A percentile compares a stretch with the other conserved stretches of the same genome.
phyloP scores from a whole-genome alignment of 1,140 invertebrate genomes.

The Goniozus legneri region DNA sequence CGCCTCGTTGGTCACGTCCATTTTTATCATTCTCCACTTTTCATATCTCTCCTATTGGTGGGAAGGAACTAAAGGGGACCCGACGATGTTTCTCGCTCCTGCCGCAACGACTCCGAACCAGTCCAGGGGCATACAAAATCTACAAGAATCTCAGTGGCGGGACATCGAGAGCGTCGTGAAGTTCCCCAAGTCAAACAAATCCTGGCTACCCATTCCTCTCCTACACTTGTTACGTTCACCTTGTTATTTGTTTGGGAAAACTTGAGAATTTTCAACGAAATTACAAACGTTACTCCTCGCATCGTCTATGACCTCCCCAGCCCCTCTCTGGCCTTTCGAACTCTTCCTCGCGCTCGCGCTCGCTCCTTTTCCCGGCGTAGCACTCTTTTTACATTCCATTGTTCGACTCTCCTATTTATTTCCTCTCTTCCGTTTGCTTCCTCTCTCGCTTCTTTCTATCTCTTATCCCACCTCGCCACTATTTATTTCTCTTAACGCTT shows the following conservation, averaged over 20 bases:
- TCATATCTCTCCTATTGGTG: too few relatives aligned
- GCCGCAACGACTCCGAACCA: too few relatives aligned
- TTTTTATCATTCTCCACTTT: constrained; percentile 24
- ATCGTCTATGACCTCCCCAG: too few relatives aligned
- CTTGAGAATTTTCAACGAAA: constrained; percentile 11
- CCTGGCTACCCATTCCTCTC: constrained; percentile 2
- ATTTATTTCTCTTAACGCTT: too few relatives aligned
- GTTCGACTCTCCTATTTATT: too few relatives aligned
- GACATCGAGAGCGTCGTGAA: background rate
- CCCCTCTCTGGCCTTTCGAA: too few relatives aligned
- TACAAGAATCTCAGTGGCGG: background rate
- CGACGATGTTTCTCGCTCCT: too few relatives aligned
- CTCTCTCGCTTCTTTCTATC: too few relatives aligned
- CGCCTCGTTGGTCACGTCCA: constrained; percentile 22
- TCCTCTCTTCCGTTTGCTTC: background rate
- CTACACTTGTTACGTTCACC: constrained; percentile 19
- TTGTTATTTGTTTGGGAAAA: constrained; percentile 21
- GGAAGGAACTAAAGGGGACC: too few relatives aligned
- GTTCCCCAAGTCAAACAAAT: constrained; percentile 23
- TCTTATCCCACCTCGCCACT: too few relatives aligned
- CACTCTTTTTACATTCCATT: background rate
- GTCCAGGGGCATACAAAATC: constrained; percentile 1
- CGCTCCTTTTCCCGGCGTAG: background rate
- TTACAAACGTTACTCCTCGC: constrained; percentile 2
- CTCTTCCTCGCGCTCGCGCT: background rate